Base-by-base conservation (phyloP, 2,113 vertebrate species). In the Elaphurus davidianus region DNA sequence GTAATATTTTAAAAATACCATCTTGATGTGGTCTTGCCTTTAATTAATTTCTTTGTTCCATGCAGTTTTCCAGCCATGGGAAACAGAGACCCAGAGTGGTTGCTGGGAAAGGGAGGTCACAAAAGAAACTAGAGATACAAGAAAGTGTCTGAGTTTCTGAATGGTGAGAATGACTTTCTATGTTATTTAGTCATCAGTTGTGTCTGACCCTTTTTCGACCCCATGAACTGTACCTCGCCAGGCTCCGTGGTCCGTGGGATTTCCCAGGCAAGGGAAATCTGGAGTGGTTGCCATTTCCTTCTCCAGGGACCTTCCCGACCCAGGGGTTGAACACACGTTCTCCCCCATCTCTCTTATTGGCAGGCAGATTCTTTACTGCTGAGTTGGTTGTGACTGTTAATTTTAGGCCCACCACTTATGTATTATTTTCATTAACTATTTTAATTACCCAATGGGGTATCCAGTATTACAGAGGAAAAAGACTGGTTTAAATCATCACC, bases 1-100 rank as follows among this genome's bases (percentile, higher is more conserved):
- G 45, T 76, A 52, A 50, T 71, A 76, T 76, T 97, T 96, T 83
- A 40, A 90, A 74, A 90, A 85, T 64, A 9, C 19, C 60, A 43
- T 33, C 43, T 76, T 76, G 8, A 21, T 45, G 10, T 78, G 17
- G 50, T 55, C 84, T 43, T 59, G 54, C 27, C 33, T 76, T 92
- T 45, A 30, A 43, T 87, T 71, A 85, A 82, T 97, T 93, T 27
- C 33, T 89, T 90, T 84, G 86, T 94, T 87, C 83, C 33, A 11
- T 1, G 43, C 21, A 43, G 5, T 84, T 64, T 95, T 52, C 43
- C 15, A 12, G 13, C n/a, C 30, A 40, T 2, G 59, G 92, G 60
- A 96, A 78, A 60, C 25, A 67, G 87, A 96, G 45, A 47, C 13
- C 2, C 59, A 87, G n/a, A 87, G 23, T 7, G 67, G 50, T 25